Percentiles rank a stretch among this genome's conserved stretches.
Evolutionary conservation across 2,113 vertebrate genomes (phyloP).

Genomic region (Bos taurus): DNA sequence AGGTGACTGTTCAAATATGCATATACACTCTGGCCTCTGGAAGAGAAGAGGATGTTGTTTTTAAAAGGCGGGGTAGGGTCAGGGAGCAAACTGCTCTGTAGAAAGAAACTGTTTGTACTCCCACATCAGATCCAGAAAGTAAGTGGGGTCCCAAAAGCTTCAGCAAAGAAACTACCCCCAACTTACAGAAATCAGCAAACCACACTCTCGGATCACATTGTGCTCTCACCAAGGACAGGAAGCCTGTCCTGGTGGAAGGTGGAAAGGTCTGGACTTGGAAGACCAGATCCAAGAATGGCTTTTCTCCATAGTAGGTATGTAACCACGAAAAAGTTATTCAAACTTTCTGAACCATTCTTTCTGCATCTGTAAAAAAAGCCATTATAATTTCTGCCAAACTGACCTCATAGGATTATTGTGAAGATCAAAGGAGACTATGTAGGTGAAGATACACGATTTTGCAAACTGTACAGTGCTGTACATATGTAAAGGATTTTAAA

Average conservation of each 20-base stretch:
- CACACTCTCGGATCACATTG: not conserved
- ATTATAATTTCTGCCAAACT: conserved; percentile 16
- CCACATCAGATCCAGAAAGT: conserved; percentile 58
- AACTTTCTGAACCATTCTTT: not conserved
- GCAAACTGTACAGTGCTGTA: conserved; percentile 14
- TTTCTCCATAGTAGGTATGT: not conserved
- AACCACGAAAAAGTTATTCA: not conserved
- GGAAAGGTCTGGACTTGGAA: not conserved
- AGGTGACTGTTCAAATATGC: conserved; percentile 93
- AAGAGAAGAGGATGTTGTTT: conserved; percentile 75
- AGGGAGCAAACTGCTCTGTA: conserved; percentile 68
- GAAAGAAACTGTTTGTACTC: conserved; percentile 75
- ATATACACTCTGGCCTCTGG: conserved; percentile 88
- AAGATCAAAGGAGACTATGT: conserved; percentile 52
- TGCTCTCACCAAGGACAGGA: not conserved
- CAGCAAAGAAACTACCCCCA: not conserved
- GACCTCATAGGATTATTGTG: conserved; percentile 29
- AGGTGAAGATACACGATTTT: not conserved
- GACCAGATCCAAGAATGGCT: not conserved
- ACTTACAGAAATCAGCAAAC: not conserved
- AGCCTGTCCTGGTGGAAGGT: not conserved
- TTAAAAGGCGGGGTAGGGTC: conserved; percentile 33
- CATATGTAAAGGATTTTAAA: conserved; percentile 49
- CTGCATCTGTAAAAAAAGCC: conserved; percentile 52
- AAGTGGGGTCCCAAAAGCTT: conserved; percentile 33